Evolutionary conservation across 2,888 invertebrate species (phyloP), one percentile per base, ranked within the genome.

Genomic region (Clusia tigrina): DNA sequence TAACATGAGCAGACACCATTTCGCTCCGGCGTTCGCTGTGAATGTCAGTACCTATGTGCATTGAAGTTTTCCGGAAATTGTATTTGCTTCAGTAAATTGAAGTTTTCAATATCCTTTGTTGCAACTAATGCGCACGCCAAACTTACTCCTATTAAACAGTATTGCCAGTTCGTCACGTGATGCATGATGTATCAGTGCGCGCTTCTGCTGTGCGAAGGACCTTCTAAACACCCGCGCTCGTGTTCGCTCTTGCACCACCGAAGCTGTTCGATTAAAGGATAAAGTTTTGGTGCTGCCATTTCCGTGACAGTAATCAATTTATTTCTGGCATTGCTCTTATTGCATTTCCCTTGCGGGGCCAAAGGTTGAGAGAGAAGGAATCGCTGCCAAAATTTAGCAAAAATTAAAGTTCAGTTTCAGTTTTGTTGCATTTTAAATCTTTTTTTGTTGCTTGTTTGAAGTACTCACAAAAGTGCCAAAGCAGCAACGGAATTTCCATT

Each of bases 241-340:
- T 55, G 46, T 48, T 54, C 54, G 54, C 37, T 24, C 51, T 38
- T 54, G 17, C 17, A 24, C 54, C 12, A 18, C 17, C 32, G 18
- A 22, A 58, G n/a, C n/a, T n/a, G 59, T 58, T 63, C 57, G 64
- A 63, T 54, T 60, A 58, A 23, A 61, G 69, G 68, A 67, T 67
- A 68, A 72, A 70, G 66, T 70, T 71, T 69, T 63, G 64, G 63
- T 68, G 65, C 67, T 70, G 79, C 76, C 78, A 81, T 79, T 81
- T 81, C 81, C 81, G 80, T 81, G 81, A 80, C 81, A 81, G 80
- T 81, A 81, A 81, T 81, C 81, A 81, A 81, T 81, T 81, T 81
- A 81, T 81, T 80, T 81, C 77, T 78, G 78, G 76, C 78, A 78
- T 78, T 74, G 67, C 72, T 69, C 74, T 74, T 74, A 76, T 74